phyloP scores from a whole-genome alignment of 2,113 vertebrate species.

The Physeter macrocephalus region DNA sequence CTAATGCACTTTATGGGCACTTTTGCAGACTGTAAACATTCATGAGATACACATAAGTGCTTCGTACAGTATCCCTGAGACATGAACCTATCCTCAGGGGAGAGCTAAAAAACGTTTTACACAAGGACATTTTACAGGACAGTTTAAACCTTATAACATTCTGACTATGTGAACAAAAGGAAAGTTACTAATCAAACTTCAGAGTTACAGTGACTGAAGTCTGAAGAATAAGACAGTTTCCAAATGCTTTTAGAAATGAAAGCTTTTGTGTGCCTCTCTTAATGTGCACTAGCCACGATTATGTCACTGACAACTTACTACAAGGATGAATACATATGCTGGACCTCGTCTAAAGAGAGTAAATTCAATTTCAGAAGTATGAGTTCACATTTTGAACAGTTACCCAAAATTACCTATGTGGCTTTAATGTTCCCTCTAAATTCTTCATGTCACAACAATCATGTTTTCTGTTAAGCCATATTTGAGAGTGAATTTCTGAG shows the following conservation, averaged over 20 bases:
- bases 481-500: neutral
- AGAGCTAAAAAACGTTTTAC: neutral
- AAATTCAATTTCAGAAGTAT: neutral
- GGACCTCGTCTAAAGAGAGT: neutral
- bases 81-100: neutral
- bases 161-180: neutral
- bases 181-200: neutral
- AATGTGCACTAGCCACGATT: neutral
- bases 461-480: neutral
- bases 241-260: neutral
- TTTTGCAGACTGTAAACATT: neutral
- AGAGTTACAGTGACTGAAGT: neutral
- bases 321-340: neutral
- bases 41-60: neutral
- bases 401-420: neutral
- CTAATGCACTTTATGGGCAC: neutral
- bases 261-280: neutral
- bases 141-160: neutral
- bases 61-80: neutral
- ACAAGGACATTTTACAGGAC: neutral
- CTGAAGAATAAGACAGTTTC: neutral
- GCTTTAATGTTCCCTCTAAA: neutral
- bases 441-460: neutral
- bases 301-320: neutral
- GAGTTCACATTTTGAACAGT: neutral